These are phyloP conservation scores for Gymnocypris eckloni DNA, from an alignment of 2,797 vertebrate species.

Conservation along the genomic window DNA sequence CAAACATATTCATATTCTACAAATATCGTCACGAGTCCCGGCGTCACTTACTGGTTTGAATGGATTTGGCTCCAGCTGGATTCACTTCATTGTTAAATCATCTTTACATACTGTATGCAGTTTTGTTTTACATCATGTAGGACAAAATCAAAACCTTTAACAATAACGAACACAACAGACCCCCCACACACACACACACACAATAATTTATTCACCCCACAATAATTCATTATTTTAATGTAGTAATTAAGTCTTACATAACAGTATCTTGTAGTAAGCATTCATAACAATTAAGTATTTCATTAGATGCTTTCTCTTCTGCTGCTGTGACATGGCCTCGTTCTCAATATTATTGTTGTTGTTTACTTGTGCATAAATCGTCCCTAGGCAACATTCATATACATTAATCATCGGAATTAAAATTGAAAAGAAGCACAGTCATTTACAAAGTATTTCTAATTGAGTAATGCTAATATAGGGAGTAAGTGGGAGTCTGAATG, in stretches of 20 bases:
- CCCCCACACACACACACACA: not conserved
- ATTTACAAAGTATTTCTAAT: not conserved
- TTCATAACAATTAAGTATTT: constrained; percentile 43
- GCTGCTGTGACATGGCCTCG: constrained; percentile 74
- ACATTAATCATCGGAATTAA: constrained; percentile 22
- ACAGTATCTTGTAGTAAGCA: constrained; percentile 23
- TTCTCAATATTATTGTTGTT: constrained; percentile 72
- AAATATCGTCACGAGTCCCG: not conserved
- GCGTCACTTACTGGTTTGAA: not conserved
- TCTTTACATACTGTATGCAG: not conserved
- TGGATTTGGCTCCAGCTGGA: constrained; percentile 11
- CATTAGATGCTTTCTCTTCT: constrained; percentile 75
- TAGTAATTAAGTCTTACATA: constrained; percentile 30
- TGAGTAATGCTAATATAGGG: not conserved
- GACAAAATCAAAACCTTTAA: not conserved
- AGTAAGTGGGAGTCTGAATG: constrained; percentile 1
- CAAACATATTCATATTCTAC: constrained; percentile 12
- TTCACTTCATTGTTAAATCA: not conserved
- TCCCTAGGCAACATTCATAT: not conserved
- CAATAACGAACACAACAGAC: not conserved
- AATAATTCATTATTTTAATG: constrained; percentile 36
- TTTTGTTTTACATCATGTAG: not conserved
- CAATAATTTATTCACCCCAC: not conserved
- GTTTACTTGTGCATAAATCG: constrained; percentile 66
- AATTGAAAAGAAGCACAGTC: not conserved